A percentile compares a stretch with the other conserved stretches of the same genome.
Evolutionary conservation across 2,888 invertebrate genomes (phyloP).

Genomic region (Pristionchus fissidentatus): DNA sequence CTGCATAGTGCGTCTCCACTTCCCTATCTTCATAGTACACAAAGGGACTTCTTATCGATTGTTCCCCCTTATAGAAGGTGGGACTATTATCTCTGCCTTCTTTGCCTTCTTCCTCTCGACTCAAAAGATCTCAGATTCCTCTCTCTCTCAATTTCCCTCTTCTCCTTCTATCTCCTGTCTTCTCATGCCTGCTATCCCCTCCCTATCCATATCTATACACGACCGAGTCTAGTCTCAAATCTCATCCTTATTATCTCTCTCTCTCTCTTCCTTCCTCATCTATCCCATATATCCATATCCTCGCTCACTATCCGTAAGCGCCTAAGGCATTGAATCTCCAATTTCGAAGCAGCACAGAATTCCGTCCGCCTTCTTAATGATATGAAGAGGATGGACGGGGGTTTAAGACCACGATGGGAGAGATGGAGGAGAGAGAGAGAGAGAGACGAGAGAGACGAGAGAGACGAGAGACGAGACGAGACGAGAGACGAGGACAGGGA

Average conservation of each 20-base stretch:
- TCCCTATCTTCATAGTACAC: conserved; percentile 16
- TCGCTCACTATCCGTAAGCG: conserved; percentile 23
- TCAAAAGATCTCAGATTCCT: conserved; percentile 25
- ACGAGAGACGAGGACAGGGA: no score
- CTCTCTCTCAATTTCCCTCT: conserved; percentile 30
- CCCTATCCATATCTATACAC: conserved; percentile 40
- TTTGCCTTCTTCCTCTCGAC: neutral
- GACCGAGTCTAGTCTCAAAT: conserved; percentile 19
- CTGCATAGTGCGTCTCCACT: neutral
- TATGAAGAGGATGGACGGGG: conserved; percentile 33
- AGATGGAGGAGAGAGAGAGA: neutral
- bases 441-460: no score
- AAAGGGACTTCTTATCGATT: conserved; percentile 23
- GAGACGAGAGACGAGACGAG: no score
- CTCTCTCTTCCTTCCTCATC: neutral
- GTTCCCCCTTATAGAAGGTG: neutral
- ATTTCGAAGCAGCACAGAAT: no score
- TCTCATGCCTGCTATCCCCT: neutral
- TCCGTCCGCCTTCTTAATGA: no score
- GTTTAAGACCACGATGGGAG: conserved; percentile 33
- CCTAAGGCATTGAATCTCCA: conserved; percentile 43
- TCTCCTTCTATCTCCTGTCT: neutral
- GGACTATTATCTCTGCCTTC: conserved; percentile 29
- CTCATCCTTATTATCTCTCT: conserved; percentile 35
- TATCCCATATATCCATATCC: conserved; percentile 32